A percentile compares a stretch with the other conserved stretches of the same genome.
Evolutionary conservation across 2,797 vertebrate species (phyloP).

Genomic region (Atherinosoma microstoma): DNA sequence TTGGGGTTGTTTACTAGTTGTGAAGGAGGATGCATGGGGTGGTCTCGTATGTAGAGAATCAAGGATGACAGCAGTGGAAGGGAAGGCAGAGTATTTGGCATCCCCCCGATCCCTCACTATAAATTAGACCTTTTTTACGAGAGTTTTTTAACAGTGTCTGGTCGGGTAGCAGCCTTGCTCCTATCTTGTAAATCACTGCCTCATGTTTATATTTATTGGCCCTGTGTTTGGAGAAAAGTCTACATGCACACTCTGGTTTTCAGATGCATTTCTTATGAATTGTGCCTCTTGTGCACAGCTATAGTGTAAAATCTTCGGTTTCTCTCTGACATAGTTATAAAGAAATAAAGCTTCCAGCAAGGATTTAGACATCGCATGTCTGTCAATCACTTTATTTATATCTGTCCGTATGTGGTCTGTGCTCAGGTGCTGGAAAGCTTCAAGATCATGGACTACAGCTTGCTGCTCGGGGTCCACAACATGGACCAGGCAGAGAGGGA

Average conservation of each 20-base stretch:
- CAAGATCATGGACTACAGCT: constrained; percentile 99
- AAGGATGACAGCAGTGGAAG: background rate
- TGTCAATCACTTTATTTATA: constrained; percentile 8
- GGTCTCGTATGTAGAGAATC: background rate
- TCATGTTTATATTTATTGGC: constrained; percentile 22
- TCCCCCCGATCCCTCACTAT: constrained; percentile 38
- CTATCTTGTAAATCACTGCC: constrained; percentile 50
- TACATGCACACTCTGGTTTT: constrained; percentile 13
- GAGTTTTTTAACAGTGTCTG: constrained; percentile 49
- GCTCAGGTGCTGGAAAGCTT: constrained; percentile 93
- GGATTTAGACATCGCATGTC: background rate
- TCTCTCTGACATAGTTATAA: constrained; percentile 6
- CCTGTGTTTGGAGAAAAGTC: background rate
- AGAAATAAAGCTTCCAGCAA: constrained; percentile 11
- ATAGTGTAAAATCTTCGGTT: background rate
- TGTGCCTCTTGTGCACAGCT: background rate
- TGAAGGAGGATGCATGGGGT: background rate
- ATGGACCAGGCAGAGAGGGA: constrained; percentile 94
- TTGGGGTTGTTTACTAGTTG: constrained; percentile 5
- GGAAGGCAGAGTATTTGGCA: constrained; percentile 27
- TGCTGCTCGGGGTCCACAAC: constrained; percentile 97
- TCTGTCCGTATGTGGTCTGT: constrained; percentile 48
- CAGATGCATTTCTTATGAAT: constrained; percentile 25
- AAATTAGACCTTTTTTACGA: constrained; percentile 56
- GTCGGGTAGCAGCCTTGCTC: constrained; percentile 15